phyloP scores from a whole-genome alignment of 2,113 vertebrate species.

The Edolisoma coerulescens region DNA sequence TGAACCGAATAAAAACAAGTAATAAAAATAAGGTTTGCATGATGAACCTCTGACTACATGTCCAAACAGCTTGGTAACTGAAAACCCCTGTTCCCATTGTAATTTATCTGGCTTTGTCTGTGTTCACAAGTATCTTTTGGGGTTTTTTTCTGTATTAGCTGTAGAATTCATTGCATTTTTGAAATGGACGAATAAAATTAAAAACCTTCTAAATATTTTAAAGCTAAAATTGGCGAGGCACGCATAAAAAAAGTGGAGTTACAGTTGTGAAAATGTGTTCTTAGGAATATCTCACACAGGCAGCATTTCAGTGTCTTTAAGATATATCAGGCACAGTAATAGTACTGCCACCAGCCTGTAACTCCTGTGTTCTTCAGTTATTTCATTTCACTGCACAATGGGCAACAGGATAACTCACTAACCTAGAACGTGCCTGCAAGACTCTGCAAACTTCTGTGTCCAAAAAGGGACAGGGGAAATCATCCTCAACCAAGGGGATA shows the following conservation, averaged over 20 bases:
- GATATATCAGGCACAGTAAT: not conserved
- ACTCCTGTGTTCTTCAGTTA: not conserved
- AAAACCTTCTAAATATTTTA: not conserved
- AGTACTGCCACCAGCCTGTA: not conserved
- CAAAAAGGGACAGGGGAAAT: not conserved
- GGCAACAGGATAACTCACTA: not conserved
- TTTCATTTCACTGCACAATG: not conserved
- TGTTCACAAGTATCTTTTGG: not conserved
- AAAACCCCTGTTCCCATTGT: not conserved
- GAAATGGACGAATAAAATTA: not conserved
- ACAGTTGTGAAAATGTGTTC: not conserved
- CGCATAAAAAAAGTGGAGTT: not conserved
- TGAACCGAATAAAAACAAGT: not conserved
- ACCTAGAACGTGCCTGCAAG: not conserved
- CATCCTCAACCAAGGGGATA: not conserved
- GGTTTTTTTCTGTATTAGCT: not conserved
- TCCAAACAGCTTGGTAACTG: not conserved
- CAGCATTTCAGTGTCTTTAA: not conserved
- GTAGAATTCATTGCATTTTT: not conserved
- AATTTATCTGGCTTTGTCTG: not conserved
- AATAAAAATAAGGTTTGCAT: not conserved
- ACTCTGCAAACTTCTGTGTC: not conserved
- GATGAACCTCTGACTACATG: not conserved
- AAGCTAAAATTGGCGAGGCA: not conserved
- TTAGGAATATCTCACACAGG: not conserved